These are phyloP conservation scores for Porphyrio hochstetteri DNA, from an alignment of 2,113 vertebrate species.

Conservation along the genomic window DNA sequence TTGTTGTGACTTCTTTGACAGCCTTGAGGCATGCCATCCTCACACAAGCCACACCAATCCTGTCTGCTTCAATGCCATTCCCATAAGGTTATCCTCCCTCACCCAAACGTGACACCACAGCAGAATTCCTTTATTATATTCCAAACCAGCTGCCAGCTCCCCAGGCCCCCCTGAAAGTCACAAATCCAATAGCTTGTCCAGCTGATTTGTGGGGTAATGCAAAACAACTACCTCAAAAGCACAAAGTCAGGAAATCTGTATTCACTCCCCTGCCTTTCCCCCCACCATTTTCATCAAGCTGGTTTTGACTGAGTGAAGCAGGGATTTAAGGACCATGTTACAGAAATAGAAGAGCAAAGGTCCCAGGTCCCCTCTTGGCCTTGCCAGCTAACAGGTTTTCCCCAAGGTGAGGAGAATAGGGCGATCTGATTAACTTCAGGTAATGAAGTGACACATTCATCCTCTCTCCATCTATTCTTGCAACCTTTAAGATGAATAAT, in stretches of 20 bases:
- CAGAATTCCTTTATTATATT: not conserved
- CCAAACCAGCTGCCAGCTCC: not conserved
- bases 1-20: not conserved
- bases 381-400: not conserved
- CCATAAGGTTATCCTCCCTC: not conserved
- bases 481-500: not conserved
- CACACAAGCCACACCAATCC: accelerated
- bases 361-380: not conserved
- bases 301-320: not conserved
- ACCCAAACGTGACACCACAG: not conserved
- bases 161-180: not conserved
- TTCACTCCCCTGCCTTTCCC: not conserved
- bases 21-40: not conserved
- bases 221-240: not conserved
- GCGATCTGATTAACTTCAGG: constrained; percentile 7
- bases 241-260: not conserved
- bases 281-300: not conserved
- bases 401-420: not conserved
- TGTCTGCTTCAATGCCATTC: accelerated
- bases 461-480: not conserved
- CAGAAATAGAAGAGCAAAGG: not conserved
- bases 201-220: not conserved
- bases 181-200: accelerated
- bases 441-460: not conserved
- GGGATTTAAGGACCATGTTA: not conserved